Conservation (phyloP, 2,797 vertebrate genomes). For the Borostomias antarcticus region DNA sequence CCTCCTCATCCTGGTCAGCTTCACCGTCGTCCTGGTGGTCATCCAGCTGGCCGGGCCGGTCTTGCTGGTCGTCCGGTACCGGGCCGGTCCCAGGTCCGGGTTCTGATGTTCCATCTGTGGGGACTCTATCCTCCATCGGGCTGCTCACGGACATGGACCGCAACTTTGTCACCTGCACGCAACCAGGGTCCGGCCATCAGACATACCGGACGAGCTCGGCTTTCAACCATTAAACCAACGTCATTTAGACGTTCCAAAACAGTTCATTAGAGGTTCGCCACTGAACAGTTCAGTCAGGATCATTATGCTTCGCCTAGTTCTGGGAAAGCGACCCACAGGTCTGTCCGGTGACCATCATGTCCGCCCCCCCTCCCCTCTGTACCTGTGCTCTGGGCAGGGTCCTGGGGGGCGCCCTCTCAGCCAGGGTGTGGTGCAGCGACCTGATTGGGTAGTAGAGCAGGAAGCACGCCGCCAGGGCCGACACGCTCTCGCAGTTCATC, state of each 20-base stretch:
- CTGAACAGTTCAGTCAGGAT: no score
- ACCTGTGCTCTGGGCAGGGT: constrained; percentile 41
- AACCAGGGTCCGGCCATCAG: neutral
- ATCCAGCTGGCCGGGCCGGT: neutral
- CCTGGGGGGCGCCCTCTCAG: constrained; percentile 49
- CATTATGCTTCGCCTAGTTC: no score
- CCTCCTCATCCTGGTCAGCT: neutral
- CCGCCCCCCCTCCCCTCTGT: no score
- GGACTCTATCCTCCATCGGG: constrained; percentile 11
- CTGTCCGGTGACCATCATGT: no score
- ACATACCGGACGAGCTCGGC: no score
- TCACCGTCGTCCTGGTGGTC: no score
- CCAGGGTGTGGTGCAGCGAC: constrained; percentile 65
- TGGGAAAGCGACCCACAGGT: neutral
- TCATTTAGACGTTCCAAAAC: no score
- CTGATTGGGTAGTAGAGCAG: constrained; percentile 80
- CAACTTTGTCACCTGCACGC: constrained; percentile 28
- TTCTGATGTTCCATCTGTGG: neutral
- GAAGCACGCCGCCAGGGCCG: constrained; percentile 78
- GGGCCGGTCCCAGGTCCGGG: constrained; percentile 18
- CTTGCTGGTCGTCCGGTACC: constrained; percentile 2
- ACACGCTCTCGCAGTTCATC: constrained; percentile 80
- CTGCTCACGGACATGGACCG: constrained; percentile 12
- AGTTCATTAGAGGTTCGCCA: no score
- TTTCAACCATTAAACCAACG: no score